A percentile compares a stretch with the other conserved stretches of the same genome.
Evolutionary conservation across 2,797 vertebrate genomes (phyloP).

Genomic region (Liparis tanakae): DNA sequence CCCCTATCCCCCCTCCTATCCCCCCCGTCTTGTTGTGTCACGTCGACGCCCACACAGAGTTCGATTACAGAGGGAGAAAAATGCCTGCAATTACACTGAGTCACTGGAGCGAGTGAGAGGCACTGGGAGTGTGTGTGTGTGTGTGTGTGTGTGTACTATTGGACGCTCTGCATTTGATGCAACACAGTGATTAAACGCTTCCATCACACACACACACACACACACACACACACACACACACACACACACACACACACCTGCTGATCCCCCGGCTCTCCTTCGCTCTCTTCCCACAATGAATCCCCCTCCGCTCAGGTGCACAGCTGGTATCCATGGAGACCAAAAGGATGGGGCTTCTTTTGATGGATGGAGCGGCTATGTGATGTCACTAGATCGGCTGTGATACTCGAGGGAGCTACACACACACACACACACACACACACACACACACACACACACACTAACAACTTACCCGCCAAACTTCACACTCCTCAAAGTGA

Average conservation of each 20-base stretch:
- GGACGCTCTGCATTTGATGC: background rate
- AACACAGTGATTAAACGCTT: background rate
- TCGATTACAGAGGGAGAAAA: conserved; percentile 43
- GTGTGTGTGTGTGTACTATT: conserved; percentile 3
- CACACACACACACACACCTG: conserved; percentile 10
- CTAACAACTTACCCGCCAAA: background rate
- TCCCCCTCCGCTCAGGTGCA: conserved; percentile 42
- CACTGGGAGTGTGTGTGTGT: background rate
- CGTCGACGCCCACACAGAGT: conserved; percentile 38
- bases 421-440: conserved; percentile 11
- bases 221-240: conserved; percentile 19
- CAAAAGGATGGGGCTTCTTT: conserved; percentile 25
- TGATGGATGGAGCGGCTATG: conserved; percentile 36
- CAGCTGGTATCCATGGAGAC: conserved; percentile 66
- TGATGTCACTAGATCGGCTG: conserved; percentile 12
- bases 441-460: conserved; percentile 18
- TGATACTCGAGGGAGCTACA: background rate
- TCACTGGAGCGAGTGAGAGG: conserved; percentile 17
- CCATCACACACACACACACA: background rate
- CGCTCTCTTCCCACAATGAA: background rate
- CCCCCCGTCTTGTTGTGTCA: conserved; percentile 20
- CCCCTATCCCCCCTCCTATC: background rate
- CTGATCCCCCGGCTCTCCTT: conserved; percentile 5
- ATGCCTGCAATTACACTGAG: conserved; percentile 54
- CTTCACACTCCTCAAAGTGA: background rate